Conservation (phyloP, 2,888 invertebrate genomes). For the Rhamnusium bicolor region DNA sequence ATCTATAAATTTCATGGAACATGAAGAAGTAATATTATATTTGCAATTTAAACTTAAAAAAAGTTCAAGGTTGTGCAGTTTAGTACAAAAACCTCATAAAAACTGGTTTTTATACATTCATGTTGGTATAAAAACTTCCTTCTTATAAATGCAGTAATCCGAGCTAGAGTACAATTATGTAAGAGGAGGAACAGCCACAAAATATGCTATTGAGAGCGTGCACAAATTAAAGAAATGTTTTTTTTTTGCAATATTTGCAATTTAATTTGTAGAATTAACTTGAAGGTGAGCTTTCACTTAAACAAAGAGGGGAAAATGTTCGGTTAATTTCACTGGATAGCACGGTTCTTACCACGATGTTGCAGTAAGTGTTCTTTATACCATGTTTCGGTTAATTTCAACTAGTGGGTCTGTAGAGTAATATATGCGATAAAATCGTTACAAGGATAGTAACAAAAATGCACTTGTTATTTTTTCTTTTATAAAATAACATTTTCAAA, state of each 20-base stretch:
- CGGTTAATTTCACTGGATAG: too few relatives aligned
- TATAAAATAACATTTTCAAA: too few relatives aligned
- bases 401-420: too few relatives aligned
- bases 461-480: too few relatives aligned
- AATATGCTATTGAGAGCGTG: background rate
- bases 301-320: too few relatives aligned
- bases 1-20: constrained; percentile 6
- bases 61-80: constrained; percentile 21
- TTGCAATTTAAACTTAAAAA: constrained; percentile 18
- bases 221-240: background rate
- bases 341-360: too few relatives aligned
- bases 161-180: background rate
- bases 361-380: too few relatives aligned
- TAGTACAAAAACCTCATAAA: constrained; percentile 26
- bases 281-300: too few relatives aligned
- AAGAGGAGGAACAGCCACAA: background rate
- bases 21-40: constrained; percentile 7
- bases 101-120: constrained; percentile 22
- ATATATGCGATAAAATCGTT: too few relatives aligned
- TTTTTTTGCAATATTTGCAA: background rate
- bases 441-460: too few relatives aligned
- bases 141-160: constrained; percentile 8
- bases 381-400: too few relatives aligned
- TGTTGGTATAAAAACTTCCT: constrained; percentile 5
- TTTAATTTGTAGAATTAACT: background rate